Percentiles rank a stretch among this genome's conserved stretches.
These are phyloP conservation scores for Seriola rivoliana DNA, from an alignment of 2,113 vertebrate genomes.

Conservation along the genomic window DNA sequence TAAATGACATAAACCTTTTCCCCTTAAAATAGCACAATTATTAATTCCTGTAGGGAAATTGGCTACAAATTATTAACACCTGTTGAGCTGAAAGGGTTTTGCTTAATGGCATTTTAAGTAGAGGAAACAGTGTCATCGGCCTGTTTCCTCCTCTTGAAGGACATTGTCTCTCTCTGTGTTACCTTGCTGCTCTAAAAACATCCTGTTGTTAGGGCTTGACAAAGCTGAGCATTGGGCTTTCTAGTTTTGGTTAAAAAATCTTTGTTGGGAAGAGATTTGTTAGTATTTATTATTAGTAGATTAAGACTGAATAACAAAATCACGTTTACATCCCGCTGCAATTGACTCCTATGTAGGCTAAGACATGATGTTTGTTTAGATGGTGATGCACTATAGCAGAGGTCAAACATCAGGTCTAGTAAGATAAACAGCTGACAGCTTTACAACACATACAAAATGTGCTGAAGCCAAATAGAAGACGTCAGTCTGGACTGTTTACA, in stretches of 20 bases:
- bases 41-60: not conserved
- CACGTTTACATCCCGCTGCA: not conserved
- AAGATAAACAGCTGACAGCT: not conserved
- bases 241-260: not conserved
- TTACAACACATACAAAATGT: not conserved
- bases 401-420: not conserved
- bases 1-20: not conserved
- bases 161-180: not conserved
- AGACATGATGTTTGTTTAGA: not conserved
- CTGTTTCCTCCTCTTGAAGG: slow-evolving; percentile 8
- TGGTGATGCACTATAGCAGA: not conserved
- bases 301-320: not conserved
- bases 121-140: not conserved
- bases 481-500: slow-evolving; percentile 19
- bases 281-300: no score
- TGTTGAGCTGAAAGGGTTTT: not conserved
- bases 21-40: not conserved
- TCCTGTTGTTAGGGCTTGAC: slow-evolving; percentile 29
- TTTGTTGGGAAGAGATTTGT: no score
- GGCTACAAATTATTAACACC: not conserved
- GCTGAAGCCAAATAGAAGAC: not conserved
- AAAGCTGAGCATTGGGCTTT: not conserved
- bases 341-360: not conserved
- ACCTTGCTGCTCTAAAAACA: slow-evolving; percentile 22
- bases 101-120: not conserved